phyloP scores from a whole-genome alignment of 1,140 invertebrate genomes.

The Pachypsylla venusta region DNA sequence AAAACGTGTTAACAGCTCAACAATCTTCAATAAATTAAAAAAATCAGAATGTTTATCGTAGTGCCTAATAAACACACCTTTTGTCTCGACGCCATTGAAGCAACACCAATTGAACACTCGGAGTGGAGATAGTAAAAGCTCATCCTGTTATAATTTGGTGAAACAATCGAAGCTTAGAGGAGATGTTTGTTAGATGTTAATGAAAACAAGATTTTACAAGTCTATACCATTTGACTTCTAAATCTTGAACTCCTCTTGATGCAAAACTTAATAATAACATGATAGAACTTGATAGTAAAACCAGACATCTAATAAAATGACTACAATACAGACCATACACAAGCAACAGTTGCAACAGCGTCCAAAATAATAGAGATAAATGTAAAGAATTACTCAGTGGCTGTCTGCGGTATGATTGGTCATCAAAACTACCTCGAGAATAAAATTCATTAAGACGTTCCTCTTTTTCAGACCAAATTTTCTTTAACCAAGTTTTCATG shows the following conservation, averaged over 20 bases:
- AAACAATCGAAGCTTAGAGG: too few relatives aligned
- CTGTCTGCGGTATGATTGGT: slow-evolving; percentile 16
- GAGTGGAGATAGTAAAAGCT: too few relatives aligned
- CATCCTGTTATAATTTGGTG: too few relatives aligned
- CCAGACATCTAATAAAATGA: slow-evolving; percentile 10
- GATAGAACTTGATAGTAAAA: slow-evolving; percentile 8
- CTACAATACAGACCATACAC: not conserved
- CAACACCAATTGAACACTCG: too few relatives aligned
- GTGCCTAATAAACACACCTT: too few relatives aligned
- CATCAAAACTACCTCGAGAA: slow-evolving; percentile 33
- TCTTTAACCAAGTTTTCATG: slow-evolving; percentile 47
- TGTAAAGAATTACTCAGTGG: slow-evolving; percentile 32
- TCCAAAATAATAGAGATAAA: slow-evolving; percentile 41
- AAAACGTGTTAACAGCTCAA: too few relatives aligned
- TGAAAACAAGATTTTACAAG: too few relatives aligned
- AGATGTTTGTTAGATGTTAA: too few relatives aligned
- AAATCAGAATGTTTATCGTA: too few relatives aligned
- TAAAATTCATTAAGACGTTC: slow-evolving; percentile 41
- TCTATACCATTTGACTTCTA: slow-evolving; percentile 14
- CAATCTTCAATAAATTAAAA: too few relatives aligned
- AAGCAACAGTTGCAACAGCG: slow-evolving; percentile 9
- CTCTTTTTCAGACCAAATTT: slow-evolving; percentile 59
- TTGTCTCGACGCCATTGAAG: too few relatives aligned
- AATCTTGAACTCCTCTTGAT: slow-evolving; percentile 12
- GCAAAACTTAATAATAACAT: slow-evolving; percentile 11